Evolutionary conservation across 2,888 invertebrate genomes (phyloP).

Genomic region (Agonopterix subpropinquella): DNA sequence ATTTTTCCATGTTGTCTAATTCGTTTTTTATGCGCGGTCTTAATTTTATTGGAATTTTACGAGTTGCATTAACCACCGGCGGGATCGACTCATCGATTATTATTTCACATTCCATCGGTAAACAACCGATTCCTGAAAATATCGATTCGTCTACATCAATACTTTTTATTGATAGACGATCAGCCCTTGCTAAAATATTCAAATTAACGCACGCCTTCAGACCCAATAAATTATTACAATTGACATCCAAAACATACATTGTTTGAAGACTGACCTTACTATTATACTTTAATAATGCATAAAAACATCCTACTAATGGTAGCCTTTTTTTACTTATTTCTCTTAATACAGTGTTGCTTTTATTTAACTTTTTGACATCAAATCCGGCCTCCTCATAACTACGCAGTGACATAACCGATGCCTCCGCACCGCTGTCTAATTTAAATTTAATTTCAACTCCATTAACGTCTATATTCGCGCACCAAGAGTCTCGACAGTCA

Average conservation of each 20-base stretch:
- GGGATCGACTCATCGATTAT: constrained; percentile 3
- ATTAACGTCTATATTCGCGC: background rate
- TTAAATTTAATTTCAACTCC: constrained; percentile 3
- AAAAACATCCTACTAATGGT: constrained; percentile 6
- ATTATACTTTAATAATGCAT: constrained; percentile 1
- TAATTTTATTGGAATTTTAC: constrained; percentile 8
- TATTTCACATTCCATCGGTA: constrained; percentile 4
- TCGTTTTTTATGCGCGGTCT: background rate
- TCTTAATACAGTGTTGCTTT: background rate
- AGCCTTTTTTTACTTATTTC: constrained; percentile 3
- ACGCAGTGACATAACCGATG: constrained; percentile 2
- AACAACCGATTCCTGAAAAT: constrained; percentile 4
- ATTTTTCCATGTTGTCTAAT: constrained; percentile 2
- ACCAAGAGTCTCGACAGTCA: background rate
- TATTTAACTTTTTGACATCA: background rate
- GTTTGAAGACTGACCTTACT: background rate
- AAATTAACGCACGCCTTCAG: constrained; percentile 2
- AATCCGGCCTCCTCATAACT: constrained; percentile 1
- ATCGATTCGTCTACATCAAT: background rate
- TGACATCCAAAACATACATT: constrained; percentile 1
- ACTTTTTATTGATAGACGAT: background rate
- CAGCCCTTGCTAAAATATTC: background rate
- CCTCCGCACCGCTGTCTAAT: constrained; percentile 7
- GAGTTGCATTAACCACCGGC: constrained; percentile 2
- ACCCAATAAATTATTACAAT: constrained; percentile 7